Percentiles rank a stretch among this genome's conserved stretches.
phyloP scores from a whole-genome alignment of 2,888 invertebrate species.

The Terebella lapidaria region DNA sequence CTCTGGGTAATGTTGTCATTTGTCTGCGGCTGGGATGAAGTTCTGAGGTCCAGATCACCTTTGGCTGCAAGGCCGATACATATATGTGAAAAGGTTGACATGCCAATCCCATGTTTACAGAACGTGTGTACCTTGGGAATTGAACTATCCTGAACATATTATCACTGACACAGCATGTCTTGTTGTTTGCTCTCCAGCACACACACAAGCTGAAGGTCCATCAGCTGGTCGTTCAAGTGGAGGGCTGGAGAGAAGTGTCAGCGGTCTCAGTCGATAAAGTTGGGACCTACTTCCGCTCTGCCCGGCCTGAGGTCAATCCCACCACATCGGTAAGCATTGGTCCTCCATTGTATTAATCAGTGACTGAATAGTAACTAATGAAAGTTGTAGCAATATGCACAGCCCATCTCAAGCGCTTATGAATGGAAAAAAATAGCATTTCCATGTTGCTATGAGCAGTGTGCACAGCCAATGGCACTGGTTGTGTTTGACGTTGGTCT shows the following conservation, averaged over 20 bases:
- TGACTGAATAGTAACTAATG: no score
- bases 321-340: constrained; percentile 22
- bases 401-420: no score
- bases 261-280: constrained; percentile 94
- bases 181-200: constrained; percentile 56
- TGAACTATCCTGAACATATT: neutral
- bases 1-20: no score
- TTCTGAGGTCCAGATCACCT: no score
- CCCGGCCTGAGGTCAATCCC: constrained; percentile 37
- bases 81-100: no score
- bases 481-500: constrained; percentile 86
- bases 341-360: neutral
- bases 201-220: constrained; percentile 75
- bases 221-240: constrained; percentile 81
- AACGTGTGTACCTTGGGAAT: no score
- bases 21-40: no score
- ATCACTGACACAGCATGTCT: neutral
- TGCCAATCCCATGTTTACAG: no score
- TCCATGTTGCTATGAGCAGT: neutral
- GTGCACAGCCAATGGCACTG: constrained; percentile 62
- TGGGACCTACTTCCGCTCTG: constrained; percentile 75
- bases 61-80: no score
- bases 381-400: no score
- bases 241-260: constrained; percentile 80
- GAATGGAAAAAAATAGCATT: no score